Base-by-base conservation (phyloP, 1,140 invertebrate species). In the Aphis gossypii region DNA sequence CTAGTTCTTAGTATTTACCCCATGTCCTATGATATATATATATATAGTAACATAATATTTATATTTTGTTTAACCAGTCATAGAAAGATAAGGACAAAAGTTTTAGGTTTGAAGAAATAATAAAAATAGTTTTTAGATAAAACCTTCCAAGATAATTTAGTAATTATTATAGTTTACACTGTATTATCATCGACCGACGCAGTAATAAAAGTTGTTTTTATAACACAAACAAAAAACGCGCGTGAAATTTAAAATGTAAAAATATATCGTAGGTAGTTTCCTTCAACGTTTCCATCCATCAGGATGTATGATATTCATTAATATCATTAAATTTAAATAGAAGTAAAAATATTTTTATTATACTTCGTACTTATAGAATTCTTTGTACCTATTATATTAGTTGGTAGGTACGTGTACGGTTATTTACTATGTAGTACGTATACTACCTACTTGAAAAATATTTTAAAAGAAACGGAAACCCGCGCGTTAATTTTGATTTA, bases 151-250 rank as follows among this genome's bases (percentile, higher is more conserved):
- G 5, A 11, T 18, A n/a, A 76, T 76, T 76, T 76, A 76, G 14
- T n/a, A 76, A 76, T 76, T 76, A 76, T 35, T 76, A 35, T n/a
- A 76, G 30, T 20, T 76, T 76, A 35, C 30, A 18, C n/a, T 76
- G 18, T 76, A 76, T 76, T n/a, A 18, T 76, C 60, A 76, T 76
- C 60, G n/a, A 76, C 60, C 60, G 60, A 76, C 60, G 60, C 60
- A 76, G 60, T 76, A 76, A 76, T 76, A 76, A 76, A 76, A 76
- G 30, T n/a, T 68, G 60, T 68, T 76, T 76, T 76, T 76, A n/a
- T 35, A 76, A 76, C n/a, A 76, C 60, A 76, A 76, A 76, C 60
- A 76, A 76, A 76, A 76, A 76, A 76, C 60, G 60, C 60, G 60
- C 60, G 5, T 76, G 60, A 76, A 35, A 76, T 76, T 76, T 18